A percentile compares a stretch with the other conserved stretches of the same genome.
These are phyloP conservation scores for Drosophila malerkotliana DNA, from an alignment of 1,140 invertebrate species.

Conservation along the genomic window DNA sequence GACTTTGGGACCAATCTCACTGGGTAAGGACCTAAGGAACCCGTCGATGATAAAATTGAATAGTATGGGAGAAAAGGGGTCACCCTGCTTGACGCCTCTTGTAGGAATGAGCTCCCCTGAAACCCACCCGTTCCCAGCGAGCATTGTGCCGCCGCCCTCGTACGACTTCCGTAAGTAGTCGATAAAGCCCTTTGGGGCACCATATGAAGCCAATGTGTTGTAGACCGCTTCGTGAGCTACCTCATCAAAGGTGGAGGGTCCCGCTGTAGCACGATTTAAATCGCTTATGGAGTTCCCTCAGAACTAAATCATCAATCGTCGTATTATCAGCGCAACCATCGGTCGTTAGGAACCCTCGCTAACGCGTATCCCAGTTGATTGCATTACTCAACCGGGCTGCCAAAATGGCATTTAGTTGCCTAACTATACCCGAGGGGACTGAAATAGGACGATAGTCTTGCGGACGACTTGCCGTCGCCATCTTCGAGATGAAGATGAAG, in stretches of 20 bases:
- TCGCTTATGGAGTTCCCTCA: slow-evolving; percentile 10
- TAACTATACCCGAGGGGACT: slow-evolving; percentile 29
- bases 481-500: slow-evolving; percentile 29
- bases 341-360: slow-evolving; percentile 25
- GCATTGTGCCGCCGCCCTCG: too few species aligned
- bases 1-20: too few species aligned
- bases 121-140: too few species aligned
- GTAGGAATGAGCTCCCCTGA: too few species aligned
- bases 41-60: too few species aligned
- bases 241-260: not conserved
- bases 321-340: slow-evolving; percentile 39
- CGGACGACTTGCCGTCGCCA: slow-evolving; percentile 11
- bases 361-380: slow-evolving; percentile 23
- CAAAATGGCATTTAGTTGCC: slow-evolving; percentile 32
- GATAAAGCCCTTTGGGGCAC: too few species aligned
- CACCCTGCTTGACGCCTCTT: too few species aligned
- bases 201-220: too few species aligned
- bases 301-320: slow-evolving; percentile 34
- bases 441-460: slow-evolving; percentile 32
- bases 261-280: too few species aligned
- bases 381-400: slow-evolving; percentile 11
- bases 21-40: too few species aligned
- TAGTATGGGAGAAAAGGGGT: too few species aligned
- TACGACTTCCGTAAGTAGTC: too few species aligned
- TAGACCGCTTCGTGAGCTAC: slow-evolving; percentile 87